A percentile compares a stretch with the other conserved stretches of the same genome.
phyloP scores from a whole-genome alignment of 2,113 vertebrate species.

The Stegastes partitus region DNA sequence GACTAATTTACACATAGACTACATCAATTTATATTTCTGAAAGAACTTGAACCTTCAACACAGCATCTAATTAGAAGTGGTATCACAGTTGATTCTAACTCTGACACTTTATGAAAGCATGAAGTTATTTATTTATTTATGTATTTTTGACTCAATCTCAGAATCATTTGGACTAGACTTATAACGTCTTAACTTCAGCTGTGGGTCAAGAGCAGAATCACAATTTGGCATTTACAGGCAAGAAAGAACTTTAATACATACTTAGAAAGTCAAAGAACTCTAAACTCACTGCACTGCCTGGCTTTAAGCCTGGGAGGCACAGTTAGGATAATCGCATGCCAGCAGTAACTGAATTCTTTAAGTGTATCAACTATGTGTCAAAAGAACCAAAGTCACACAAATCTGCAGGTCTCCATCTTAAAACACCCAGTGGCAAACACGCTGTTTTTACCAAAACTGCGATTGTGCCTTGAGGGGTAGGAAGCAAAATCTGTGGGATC shows the following conservation, averaged over 20 bases:
- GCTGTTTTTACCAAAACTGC: constrained; percentile 30
- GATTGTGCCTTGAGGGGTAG: constrained; percentile 36
- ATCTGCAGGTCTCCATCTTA: constrained; percentile 16
- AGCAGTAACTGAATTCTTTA: background rate
- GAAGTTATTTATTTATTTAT: no score
- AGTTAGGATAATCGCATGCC: background rate
- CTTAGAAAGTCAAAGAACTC: background rate
- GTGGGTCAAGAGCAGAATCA: background rate
- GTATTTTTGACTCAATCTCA: background rate
- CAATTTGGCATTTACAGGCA: background rate
- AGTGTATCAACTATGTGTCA: background rate
- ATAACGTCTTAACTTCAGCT: background rate
- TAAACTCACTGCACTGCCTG: background rate
- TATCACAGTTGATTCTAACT: constrained; percentile 2
- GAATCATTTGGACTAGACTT: background rate
- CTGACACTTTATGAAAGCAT: no score
- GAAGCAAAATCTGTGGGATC: constrained; percentile 53
- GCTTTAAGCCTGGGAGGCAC: background rate
- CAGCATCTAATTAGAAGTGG: background rate
- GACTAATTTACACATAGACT: no score
- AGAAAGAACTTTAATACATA: background rate
- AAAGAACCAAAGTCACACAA: background rate
- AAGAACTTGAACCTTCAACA: no score
- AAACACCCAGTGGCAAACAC: constrained; percentile 10
- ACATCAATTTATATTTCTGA: no score